These are phyloP conservation scores for Puffinus mauretanicus DNA, from an alignment of 2,113 vertebrate genomes.

Conservation along the genomic window DNA sequence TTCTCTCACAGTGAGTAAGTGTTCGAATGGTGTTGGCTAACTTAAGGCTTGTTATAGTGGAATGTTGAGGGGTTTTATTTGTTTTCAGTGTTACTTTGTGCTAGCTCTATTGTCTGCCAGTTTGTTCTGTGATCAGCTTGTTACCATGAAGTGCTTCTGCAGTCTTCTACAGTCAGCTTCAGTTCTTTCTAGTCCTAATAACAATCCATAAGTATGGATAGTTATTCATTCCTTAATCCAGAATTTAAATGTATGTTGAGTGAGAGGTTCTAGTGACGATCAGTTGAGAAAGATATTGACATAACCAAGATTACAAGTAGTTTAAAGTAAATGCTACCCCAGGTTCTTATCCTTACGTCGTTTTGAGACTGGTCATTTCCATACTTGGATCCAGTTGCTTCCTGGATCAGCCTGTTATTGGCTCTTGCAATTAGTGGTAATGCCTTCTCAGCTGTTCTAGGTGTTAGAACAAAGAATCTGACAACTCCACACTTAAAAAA, in stretches of 20 bases:
- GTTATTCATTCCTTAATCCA: not conserved
- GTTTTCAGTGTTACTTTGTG: not conserved
- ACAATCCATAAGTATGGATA: not conserved
- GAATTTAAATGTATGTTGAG: not conserved
- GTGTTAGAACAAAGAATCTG: not conserved
- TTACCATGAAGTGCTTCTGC: not conserved
- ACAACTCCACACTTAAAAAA: not conserved
- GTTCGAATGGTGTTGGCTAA: slow-evolving; percentile 21
- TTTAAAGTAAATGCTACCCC: not conserved
- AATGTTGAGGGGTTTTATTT: slow-evolving; percentile 9
- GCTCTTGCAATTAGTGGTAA: not conserved
- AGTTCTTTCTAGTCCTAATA: not conserved
- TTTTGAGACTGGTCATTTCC: not conserved
- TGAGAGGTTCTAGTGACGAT: not conserved
- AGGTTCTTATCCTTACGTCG: not conserved
- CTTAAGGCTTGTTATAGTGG: not conserved
- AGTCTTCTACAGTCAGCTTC: not conserved
- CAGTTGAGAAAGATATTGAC: not conserved
- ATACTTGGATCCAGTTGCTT: not conserved
- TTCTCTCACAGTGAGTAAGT: slow-evolving; percentile 51
- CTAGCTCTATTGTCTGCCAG: not conserved
- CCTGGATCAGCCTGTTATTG: not conserved
- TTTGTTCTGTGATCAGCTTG: not conserved
- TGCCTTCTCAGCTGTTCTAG: not conserved
- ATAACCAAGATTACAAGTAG: not conserved